phyloP scores from a whole-genome alignment of 2,888 invertebrate genomes.

The Xestia c-nigrum region DNA sequence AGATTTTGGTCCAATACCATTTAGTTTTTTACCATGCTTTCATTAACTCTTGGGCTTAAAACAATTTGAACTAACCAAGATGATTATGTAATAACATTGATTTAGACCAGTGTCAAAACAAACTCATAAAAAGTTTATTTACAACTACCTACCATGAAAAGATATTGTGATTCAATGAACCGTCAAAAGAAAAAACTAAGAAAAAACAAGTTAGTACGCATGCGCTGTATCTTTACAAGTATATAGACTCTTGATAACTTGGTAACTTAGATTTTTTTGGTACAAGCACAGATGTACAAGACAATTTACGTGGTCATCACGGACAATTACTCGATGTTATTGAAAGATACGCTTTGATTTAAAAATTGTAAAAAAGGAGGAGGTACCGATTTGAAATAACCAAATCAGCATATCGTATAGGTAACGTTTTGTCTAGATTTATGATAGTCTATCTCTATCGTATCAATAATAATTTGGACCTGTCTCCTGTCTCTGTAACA shows the following conservation, averaged over 20 bases:
- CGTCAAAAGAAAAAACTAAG: constrained; percentile 29
- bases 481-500: not conserved
- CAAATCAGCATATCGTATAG: not conserved
- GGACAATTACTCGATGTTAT: not conserved
- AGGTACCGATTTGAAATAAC: not conserved
- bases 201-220: constrained; percentile 65
- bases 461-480: not conserved
- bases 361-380: not conserved
- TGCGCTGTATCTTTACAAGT: constrained; percentile 70
- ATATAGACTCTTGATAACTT: constrained; percentile 34
- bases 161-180: constrained; percentile 38
- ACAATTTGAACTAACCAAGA: not conserved
- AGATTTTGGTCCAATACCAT: not conserved
- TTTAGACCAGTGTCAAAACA: constrained; percentile 16
- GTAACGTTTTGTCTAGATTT: not conserved
- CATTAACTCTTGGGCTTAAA: not conserved
- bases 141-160: constrained; percentile 6
- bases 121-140: constrained; percentile 14
- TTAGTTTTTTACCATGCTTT: not conserved
- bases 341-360: not conserved
- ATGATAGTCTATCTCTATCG: not conserved
- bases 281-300: not conserved
- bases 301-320: not conserved
- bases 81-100: constrained; percentile 2
- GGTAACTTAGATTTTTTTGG: constrained; percentile 12